These are phyloP conservation scores for Cabera pusaria DNA, from an alignment of 2,888 invertebrate genomes.

Conservation along the genomic window DNA sequence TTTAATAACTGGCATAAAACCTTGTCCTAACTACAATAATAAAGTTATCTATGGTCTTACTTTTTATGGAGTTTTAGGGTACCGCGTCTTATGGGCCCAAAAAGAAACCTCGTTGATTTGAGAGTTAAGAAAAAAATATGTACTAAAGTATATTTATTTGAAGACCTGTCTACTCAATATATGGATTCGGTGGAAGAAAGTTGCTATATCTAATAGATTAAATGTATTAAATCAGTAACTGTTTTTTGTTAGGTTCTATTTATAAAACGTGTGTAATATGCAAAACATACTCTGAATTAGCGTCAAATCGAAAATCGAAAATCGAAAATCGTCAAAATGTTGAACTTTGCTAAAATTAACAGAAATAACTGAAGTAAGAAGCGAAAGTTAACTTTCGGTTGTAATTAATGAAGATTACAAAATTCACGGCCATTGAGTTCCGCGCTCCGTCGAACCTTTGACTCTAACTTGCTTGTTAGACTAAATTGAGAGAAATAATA, in stretches of 20 bases:
- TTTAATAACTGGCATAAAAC: slow-evolving; percentile 20
- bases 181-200: too few relatives aligned
- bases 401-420: slow-evolving; percentile 82
- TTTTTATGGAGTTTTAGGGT: slow-evolving; percentile 7
- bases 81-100: too few relatives aligned
- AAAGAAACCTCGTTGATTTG: too few relatives aligned
- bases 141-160: too few relatives aligned
- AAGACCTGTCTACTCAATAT: too few relatives aligned
- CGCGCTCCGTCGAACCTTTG: slow-evolving; percentile 77
- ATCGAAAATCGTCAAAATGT: too few relatives aligned
- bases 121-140: too few relatives aligned
- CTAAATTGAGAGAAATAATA: slow-evolving; percentile 83
- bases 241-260: background rate
- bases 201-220: too few relatives aligned
- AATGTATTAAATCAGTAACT: too few relatives aligned
- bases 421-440: slow-evolving; percentile 81
- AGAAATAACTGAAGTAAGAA: slow-evolving; percentile 58
- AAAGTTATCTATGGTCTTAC: slow-evolving; percentile 8
- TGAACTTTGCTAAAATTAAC: slow-evolving; percentile 49
- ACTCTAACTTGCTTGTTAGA: slow-evolving; percentile 78
- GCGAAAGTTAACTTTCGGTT: slow-evolving; percentile 67
- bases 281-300: slow-evolving; percentile 6
- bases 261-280: background rate
- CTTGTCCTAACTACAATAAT: slow-evolving; percentile 11
- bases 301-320: too few relatives aligned